Evolutionary conservation across 1,140 invertebrate species (phyloP), one percentile per base, ranked within the genome.

Genomic region (Lerema accius): DNA sequence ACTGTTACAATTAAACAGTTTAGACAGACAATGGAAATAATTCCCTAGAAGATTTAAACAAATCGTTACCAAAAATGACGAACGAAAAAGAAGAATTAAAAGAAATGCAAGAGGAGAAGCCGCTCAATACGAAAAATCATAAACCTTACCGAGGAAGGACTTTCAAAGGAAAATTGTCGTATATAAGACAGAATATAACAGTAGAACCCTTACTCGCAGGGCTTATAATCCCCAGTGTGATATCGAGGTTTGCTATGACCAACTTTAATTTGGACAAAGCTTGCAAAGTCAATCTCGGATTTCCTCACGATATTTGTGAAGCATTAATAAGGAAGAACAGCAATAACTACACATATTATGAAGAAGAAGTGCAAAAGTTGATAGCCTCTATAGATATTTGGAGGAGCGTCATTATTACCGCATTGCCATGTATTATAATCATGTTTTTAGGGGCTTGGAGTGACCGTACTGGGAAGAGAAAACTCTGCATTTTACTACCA

Each of bases 401-500:
- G 88, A 93, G 92, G 67, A 90, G 91, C 11, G 70, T 92, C 0
- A 79, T 94, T 5, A 86, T 92, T 55, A 93, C 92, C n/a, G 80
- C 91, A 1, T 71, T 94, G 9, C 93, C 93, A 10, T 90, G 92
- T 9, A 67, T 93, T 0, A 86, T 94, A 28, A 91, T 94, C 15
- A 82, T 94, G 71, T 92, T 94, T 84, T 65, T 94, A 46, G 93
- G 94, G 49, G 92, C 93, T 7, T 92, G 93, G 93, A 90, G 95
- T 67, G 95, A 96, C 75, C 91, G 94, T 15, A 88, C 92, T 73
- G 95, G 93, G 0, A 94, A 94, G 10, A 92, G 96, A 46, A 97
- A 97, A 83, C 93, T 96, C 0, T 96, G 95, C 64, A 96, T 98
- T 85, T 80, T 97, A 0, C 83, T 97, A 10, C 95, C 96, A 0